These are phyloP conservation scores for Malurus leucopterus DNA, from an alignment of 2,797 vertebrate genomes.

Conservation along the genomic window DNA sequence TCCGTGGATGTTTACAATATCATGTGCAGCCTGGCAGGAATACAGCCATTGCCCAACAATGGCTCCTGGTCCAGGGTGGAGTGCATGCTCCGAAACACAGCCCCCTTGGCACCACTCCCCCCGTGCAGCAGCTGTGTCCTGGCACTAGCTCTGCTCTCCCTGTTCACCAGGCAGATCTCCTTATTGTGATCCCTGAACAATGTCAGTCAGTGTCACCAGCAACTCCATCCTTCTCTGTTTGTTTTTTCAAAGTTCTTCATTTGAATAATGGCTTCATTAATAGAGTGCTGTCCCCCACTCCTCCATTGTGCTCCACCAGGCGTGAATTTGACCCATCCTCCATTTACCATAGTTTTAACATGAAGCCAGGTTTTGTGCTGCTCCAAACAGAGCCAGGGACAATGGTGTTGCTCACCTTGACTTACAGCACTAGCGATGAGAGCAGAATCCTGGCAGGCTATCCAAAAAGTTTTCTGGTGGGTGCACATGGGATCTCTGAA, in stretches of 20 bases:
- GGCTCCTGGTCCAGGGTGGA: constrained; percentile 91
- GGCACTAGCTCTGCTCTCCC: constrained; percentile 46
- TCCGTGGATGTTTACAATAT: constrained; percentile 91
- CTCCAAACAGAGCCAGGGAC: background rate
- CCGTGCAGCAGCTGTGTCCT: constrained; percentile 5
- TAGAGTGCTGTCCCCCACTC: constrained; percentile 2
- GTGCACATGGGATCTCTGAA: background rate
- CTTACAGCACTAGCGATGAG: background rate
- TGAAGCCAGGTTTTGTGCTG: background rate
- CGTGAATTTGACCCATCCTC: background rate
- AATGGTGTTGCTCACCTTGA: background rate
- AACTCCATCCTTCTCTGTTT: background rate
- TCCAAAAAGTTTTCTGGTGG: background rate
- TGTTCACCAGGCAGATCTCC: constrained; percentile 17
- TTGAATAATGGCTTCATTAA: constrained; percentile 56
- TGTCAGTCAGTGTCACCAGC: constrained; percentile 12
- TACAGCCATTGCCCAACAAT: constrained; percentile 88
- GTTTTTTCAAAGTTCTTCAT: background rate
- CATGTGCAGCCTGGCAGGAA: constrained; percentile 82
- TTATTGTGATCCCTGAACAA: background rate
- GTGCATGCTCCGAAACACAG: constrained; percentile 75
- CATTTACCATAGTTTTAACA: background rate
- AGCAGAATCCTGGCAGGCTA: background rate
- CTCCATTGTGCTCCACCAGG: background rate
- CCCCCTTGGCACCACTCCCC: background rate